Conservation (phyloP, 2,797 vertebrate species). For the Melanotaenia nigrans region DNA sequence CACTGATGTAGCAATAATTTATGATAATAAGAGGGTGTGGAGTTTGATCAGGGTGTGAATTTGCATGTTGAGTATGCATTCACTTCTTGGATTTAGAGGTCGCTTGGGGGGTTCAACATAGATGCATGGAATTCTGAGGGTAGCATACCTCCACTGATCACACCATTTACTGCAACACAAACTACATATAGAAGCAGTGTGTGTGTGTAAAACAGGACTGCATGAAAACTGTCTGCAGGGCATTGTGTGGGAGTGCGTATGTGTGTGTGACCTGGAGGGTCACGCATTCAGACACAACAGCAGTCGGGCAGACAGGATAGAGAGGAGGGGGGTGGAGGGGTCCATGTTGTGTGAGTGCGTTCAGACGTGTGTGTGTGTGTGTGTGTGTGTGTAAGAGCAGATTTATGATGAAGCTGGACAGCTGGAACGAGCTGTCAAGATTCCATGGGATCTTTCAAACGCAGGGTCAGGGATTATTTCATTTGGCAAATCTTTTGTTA, state of each 20-base stretch:
- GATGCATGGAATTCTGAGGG: conserved; percentile 52
- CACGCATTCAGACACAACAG: conserved; percentile 81
- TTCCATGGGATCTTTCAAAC: conserved; percentile 72
- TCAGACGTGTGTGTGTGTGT: conserved; percentile 26
- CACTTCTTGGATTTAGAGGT: conserved; percentile 40
- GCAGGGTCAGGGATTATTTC: conserved; percentile 68
- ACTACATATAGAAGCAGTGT: conserved; percentile 37
- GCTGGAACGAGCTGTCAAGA: conserved; percentile 75
- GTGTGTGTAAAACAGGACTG: conserved; percentile 20
- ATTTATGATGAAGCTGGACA: conserved; percentile 78
- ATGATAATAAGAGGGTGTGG: conserved; percentile 64
- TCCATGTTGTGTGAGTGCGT: conserved; percentile 31
- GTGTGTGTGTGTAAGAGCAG: conserved; percentile 59
- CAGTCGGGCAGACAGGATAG: conserved; percentile 75
- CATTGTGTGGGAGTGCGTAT: conserved; percentile 60
- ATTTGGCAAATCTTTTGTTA: conserved; percentile 76
- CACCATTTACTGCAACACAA: conserved; percentile 66
- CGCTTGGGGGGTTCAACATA: conserved; percentile 51
- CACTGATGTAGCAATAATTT: conserved; percentile 48
- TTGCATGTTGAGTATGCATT: conserved; percentile 51
- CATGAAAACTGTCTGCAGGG: conserved; percentile 51
- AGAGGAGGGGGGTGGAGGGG: conserved; percentile 28
- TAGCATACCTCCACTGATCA: conserved; percentile 51
- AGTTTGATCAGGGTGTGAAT: conserved; percentile 33
- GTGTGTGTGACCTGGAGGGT: conserved; percentile 73